Base-by-base conservation (phyloP, 2,797 vertebrate genomes). In the Atherinosoma microstoma region DNA sequence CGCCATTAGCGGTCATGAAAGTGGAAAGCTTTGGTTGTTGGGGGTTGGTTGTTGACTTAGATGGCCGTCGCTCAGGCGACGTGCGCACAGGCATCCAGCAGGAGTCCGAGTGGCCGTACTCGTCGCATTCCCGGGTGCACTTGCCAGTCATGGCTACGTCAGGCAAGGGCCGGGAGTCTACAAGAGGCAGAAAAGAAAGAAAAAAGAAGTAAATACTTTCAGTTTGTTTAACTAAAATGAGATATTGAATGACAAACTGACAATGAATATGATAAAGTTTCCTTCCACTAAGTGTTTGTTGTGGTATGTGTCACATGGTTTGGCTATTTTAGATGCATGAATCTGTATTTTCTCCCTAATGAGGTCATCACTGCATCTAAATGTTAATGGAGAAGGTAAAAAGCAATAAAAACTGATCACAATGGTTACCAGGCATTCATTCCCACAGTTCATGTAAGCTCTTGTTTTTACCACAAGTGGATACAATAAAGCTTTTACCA, bases 41-140 rank as follows among this genome's bases (percentile, higher is more conserved):
- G 88, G 94, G 96, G 88, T 90, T 97, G 94, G 94, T 97, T 92
- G 95, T 97, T 85, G 97, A 97, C 94, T 93, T 93, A 73, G 92
- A 91, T 79, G 94, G 96, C 92, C 97, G 97, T 87, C 97, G 96
- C 92, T 99, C 98, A 0, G 98, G 98, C 85, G 98, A 99, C 73
- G 97, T 99, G 89, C 96, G 97, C 87, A 99, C 98, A 13, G 98
- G 98, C 98, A 99, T 99, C 98, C 98, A 99, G 94, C 98, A 99
- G 94, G 98, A 97, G 88, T 99, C 98, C 16, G 98, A 99, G 95
- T 99, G 98, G 93, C 98, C 98, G 0, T 98, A 99, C 88, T 99
- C 98, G 75, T 99, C 97, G 82, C 98, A 99, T 92, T 99, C 98
- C 76, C 97, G 95, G 63, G 98, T 99, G 90, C 98, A 99, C 89